Base-by-base conservation (phyloP, 1,140 invertebrate genomes). In the Bombus sibiricus region DNA sequence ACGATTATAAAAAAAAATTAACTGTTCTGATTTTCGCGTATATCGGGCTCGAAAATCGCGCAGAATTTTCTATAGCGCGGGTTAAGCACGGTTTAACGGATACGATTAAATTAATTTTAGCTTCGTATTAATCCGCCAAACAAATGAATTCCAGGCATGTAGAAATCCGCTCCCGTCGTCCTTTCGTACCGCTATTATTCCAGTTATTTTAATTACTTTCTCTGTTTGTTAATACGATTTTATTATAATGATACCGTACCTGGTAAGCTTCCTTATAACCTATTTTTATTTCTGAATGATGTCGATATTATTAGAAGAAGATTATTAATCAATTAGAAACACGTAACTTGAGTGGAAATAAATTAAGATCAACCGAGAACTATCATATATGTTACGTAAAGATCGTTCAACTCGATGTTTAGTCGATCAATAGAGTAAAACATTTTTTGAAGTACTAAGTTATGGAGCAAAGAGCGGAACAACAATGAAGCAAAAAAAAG, bases 151-250 rank as follows among this genome's bases (percentile, higher is more conserved):
- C 34, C 43, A n/a, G 43, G 43, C 73, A 53, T 75, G 43, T 34
- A 75, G 43, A 53, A 34, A 75, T 53, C 43, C 73, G 12, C 12
- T 13, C 22, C 1, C 15, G 3, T 34, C n/a, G 28, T 71, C 41
- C 1, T 71, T 71, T n/a, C 69, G 39, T 8, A 28, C 69, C 37
- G 39, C 39, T 41, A n/a, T 75, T 47, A 47, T 34, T 75, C 25
- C 73, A 75, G 22, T 75, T 32, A 75, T 75, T 75, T 75, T 37
- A 75, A 75, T 75, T 75, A 53, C 73, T 75, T 75, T 75, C 73
- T 22, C 32, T 34, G 43, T 43, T 47, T 34, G 41, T 41, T 75
- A 75, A 53, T 75, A 75, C 43, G 9, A 75, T 75, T 75, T 75
- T 53, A 53, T 75, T 25, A 32, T 32, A 75, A 75, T 0, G 73